Base-by-base conservation (phyloP, 2,888 invertebrate genomes). In the Sisyra terminalis region DNA sequence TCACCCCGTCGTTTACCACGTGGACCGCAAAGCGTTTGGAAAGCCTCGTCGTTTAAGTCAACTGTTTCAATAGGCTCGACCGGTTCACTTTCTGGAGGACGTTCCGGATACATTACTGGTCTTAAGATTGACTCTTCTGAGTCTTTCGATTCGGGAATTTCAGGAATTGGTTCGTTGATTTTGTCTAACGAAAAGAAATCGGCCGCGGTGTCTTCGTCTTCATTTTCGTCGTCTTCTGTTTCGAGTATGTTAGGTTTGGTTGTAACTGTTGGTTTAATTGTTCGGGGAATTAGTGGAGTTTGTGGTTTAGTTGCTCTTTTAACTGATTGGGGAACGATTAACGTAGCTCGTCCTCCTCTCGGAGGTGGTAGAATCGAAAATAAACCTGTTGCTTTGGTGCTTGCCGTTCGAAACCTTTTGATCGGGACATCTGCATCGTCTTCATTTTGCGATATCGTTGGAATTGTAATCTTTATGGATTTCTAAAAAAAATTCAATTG, bases 401-500 rank as follows among this genome's bases (percentile, higher is more conserved):
- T 17, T 9, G 29, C 31, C 11, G 43, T 10, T 15, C 24, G 24
- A 29, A 38, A 38, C 15, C 30, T 67, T 16, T 56, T 56, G 46
- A 50, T 56, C 46, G 63, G 58, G 47, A 56, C 53, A 43, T 63
- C 65, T 35, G 68, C 65, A 1, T 72, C 61, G 44, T 69, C 71
- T 55, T 70, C 68, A 50, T 75, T 74, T 58, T 79, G 75, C 50
- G 67, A 70, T 7, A 81, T 60, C 2, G 77, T 76, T 1, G 81
- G 81, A 39, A 81, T 70, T 32, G 69, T 69, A 47, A 82, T 81
- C 57, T 70, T 73, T 1, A 76, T 73, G 3, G 43, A 18, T 16
- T 37, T 37, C 37, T 37, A 18, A n/a, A 35, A 24, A 7, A 24
- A n/a, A n/a, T n/a, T n/a, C n/a, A n/a, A n/a, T n/a, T n/a, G n/a